phyloP scores from a whole-genome alignment of 2,888 invertebrate genomes.

The Chloromyia formosa region DNA sequence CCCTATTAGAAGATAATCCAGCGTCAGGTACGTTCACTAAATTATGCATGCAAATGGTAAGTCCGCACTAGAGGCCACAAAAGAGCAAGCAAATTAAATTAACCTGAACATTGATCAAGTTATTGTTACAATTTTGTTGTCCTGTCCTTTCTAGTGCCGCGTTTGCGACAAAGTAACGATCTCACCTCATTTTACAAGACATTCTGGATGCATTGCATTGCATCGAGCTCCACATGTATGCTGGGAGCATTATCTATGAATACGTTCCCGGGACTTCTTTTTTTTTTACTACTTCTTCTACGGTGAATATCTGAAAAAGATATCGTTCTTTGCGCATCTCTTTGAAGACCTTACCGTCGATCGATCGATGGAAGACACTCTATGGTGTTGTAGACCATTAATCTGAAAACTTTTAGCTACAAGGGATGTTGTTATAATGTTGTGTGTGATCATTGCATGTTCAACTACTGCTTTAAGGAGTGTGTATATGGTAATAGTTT shows the following conservation, averaged over 20 bases:
- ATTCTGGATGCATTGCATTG: neutral
- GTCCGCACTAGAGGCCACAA: slow-evolving; percentile 2
- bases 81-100: slow-evolving; percentile 40
- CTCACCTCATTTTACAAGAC: neutral
- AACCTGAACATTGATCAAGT: slow-evolving; percentile 40
- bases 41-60: slow-evolving; percentile 36
- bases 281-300: neutral
- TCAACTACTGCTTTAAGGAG: neutral
- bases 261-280: too few relatives aligned
- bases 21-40: slow-evolving; percentile 6
- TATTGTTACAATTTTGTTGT: slow-evolving; percentile 36
- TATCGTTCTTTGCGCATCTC: slow-evolving; percentile 22
- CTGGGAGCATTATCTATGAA: too few relatives aligned
- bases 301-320: slow-evolving; percentile 4
- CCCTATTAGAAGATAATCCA: neutral
- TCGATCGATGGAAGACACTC: neutral
- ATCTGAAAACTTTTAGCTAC: slow-evolving; percentile 16
- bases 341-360: slow-evolving; percentile 36
- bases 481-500: slow-evolving; percentile 22
- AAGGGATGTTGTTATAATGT: neutral
- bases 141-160: slow-evolving; percentile 23
- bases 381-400: slow-evolving; percentile 12
- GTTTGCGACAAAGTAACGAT: slow-evolving; percentile 34
- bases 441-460: slow-evolving; percentile 31
- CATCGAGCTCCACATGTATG: neutral